Conservation (phyloP, 2,113 vertebrate genomes). For the Dascyllus trimaculatus region DNA sequence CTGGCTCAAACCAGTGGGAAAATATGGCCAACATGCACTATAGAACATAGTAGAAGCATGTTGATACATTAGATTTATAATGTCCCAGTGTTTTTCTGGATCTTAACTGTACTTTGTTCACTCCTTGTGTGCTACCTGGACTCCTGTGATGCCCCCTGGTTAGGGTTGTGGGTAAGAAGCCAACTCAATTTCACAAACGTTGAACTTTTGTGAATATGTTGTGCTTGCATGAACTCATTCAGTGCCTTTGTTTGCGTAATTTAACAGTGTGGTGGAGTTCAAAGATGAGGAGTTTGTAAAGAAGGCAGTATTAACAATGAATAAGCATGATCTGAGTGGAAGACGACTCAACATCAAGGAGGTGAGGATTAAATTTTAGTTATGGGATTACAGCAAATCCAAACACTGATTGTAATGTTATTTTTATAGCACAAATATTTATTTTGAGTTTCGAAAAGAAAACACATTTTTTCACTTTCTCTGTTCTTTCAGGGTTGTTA, state of each 20-base stretch:
- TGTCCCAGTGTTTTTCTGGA: constrained; percentile 12
- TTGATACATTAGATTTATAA: constrained; percentile 41
- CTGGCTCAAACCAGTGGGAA: constrained; percentile 38
- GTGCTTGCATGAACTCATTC: not conserved
- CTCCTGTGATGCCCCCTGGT: constrained; percentile 50
- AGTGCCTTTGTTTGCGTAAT: constrained; percentile 27
- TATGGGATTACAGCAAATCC: not conserved
- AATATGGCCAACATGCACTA: constrained; percentile 25
- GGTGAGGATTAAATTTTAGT: constrained; percentile 79
- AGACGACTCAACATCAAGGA: constrained; percentile 98
- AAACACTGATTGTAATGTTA: not conserved
- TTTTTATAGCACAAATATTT: not conserved
- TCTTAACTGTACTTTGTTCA: constrained; percentile 81
- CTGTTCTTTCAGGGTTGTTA: too few relatives aligned
- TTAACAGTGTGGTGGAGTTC: constrained; percentile 96
- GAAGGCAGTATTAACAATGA: constrained; percentile 97
- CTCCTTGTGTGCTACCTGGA: constrained; percentile 74
- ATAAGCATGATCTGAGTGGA: constrained; percentile 96
- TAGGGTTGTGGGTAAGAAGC: constrained; percentile 97
- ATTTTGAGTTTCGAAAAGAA: too few relatives aligned
- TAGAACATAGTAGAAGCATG: constrained; percentile 24
- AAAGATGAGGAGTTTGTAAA: constrained; percentile 99
- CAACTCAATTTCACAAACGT: not conserved
- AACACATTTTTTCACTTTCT: too few relatives aligned
- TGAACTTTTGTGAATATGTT: not conserved